Percentiles rank a stretch among this genome's conserved stretches.
Conservation (phyloP, 2,113 vertebrate species). For the Elephantulus edwardii region DNA sequence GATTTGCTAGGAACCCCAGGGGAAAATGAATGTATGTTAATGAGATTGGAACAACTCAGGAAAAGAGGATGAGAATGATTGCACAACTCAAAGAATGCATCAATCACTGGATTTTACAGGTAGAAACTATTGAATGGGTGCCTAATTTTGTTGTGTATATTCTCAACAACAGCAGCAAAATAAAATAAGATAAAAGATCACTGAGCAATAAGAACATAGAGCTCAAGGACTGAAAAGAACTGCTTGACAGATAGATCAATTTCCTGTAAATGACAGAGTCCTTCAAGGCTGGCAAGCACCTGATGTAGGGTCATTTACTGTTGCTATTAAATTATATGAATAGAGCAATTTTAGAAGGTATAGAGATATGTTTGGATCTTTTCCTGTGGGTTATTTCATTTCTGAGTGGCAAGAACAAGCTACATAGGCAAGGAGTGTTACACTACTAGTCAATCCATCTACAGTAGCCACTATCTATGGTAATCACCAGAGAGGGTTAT, state of each 20-base stretch:
- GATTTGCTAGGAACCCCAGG: neutral
- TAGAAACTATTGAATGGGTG: neutral
- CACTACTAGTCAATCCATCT: neutral
- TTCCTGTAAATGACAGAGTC: neutral
- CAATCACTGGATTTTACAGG: neutral
- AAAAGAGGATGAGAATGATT: neutral
- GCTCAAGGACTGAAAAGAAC: neutral
- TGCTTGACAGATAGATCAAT: neutral
- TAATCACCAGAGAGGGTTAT: neutral
- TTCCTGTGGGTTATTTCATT: neutral
- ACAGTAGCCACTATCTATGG: neutral
- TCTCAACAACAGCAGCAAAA: neutral
- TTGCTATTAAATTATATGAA: neutral
- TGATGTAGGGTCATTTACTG: neutral
- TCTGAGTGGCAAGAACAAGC: neutral
- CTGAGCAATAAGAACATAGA: neutral
- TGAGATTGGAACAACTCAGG: neutral
- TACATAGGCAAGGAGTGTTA: neutral
- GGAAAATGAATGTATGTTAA: neutral
- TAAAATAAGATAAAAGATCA: neutral
- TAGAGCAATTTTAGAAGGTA: neutral
- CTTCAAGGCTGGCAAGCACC: slow-evolving; percentile 6
- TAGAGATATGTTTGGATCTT: neutral
- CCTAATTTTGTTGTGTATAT: neutral
- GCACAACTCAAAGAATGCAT: neutral